A percentile compares a stretch with the other conserved stretches of the same genome.
These are phyloP conservation scores for Teleogryllus occipitalis DNA, from an alignment of 1,140 invertebrate species.

Conservation along the genomic window DNA sequence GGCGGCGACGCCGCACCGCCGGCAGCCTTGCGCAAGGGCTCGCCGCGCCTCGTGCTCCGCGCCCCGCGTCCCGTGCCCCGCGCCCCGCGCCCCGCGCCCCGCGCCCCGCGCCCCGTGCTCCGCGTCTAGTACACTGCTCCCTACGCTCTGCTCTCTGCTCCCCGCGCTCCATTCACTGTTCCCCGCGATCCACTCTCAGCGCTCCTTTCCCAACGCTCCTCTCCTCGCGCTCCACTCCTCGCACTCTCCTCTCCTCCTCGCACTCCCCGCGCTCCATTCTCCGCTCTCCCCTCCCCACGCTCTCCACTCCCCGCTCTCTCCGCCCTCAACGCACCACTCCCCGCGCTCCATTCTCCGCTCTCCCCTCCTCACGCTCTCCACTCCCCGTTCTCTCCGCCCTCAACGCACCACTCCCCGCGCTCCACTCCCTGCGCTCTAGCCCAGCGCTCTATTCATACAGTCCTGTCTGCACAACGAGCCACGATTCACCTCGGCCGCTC, in stretches of 20 bases:
- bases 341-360: background rate
- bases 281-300: background rate
- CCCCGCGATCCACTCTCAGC: background rate
- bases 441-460: no score
- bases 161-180: slow-evolving; percentile 15
- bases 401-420: background rate
- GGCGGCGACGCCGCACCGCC: no score
- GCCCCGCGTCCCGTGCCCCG: background rate
- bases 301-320: slow-evolving; percentile 3
- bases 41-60: no score
- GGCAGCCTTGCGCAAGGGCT: no score
- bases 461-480: background rate
- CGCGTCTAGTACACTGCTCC: slow-evolving; percentile 14
- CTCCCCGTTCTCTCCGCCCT: slow-evolving; percentile 10
- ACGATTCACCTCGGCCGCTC: background rate
- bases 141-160: slow-evolving; percentile 14
- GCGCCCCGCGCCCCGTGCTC: background rate
- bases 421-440: slow-evolving; percentile 10
- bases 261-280: slow-evolving; percentile 3
- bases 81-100: slow-evolving; percentile 17
- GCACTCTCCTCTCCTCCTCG: slow-evolving; percentile 12
- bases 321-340: background rate
- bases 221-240: background rate
- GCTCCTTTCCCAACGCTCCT: background rate
- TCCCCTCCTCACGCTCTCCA: background rate